Evolutionary conservation across 1,140 invertebrate genomes (phyloP), one percentile per base, ranked within the genome.

Genomic region (Drepana arcuata): DNA sequence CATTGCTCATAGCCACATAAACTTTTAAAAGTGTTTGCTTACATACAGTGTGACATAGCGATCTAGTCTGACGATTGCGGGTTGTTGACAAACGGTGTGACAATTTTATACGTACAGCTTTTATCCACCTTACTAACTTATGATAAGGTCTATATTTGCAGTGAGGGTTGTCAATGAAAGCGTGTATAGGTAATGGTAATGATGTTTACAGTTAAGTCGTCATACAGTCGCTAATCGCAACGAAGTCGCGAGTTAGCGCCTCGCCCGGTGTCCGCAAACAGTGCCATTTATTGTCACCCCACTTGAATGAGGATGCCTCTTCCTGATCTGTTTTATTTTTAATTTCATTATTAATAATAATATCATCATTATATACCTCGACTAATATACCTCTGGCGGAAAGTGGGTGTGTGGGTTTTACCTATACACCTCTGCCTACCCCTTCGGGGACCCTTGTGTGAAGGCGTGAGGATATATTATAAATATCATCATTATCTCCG

Each of bases 131-230:
- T 48, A 51, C 7, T 4, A 4, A 37, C 6, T 29, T 30, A 11
- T 18, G 14, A 31, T 30, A 29, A 36, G 7, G 14, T 40, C 21
- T 24, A 16, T 44, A 23, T 37, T 37, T 38, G 21, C 26, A 7
- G 9, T 9, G 9, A 21, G 4, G 18, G 18, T 21, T 21, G 9
- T 21, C 4, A 21, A 21, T 21, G n/a, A n/a, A n/a, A 21, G 18
- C 18, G 32, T 45, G 32, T 33, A 41, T 48, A 40, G 28, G 67
- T 69, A 67, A 71, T 74, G 72, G 75, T 77, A 73, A 77, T 71
- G 61, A 73, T 77, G 72, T 80, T 77, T 77, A 80, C 75, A 77
- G 75, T 80, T 80, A 80, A 64, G 49, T 75, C 72, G 72, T 77
- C 75, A 68, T 71, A 62, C 52, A 29, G 63, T 66, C 57, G 72